Percentiles rank a stretch among this genome's conserved stretches.
These are phyloP conservation scores for Cephalopterus ornatus DNA, from an alignment of 2,113 vertebrate genomes.

Conservation along the genomic window DNA sequence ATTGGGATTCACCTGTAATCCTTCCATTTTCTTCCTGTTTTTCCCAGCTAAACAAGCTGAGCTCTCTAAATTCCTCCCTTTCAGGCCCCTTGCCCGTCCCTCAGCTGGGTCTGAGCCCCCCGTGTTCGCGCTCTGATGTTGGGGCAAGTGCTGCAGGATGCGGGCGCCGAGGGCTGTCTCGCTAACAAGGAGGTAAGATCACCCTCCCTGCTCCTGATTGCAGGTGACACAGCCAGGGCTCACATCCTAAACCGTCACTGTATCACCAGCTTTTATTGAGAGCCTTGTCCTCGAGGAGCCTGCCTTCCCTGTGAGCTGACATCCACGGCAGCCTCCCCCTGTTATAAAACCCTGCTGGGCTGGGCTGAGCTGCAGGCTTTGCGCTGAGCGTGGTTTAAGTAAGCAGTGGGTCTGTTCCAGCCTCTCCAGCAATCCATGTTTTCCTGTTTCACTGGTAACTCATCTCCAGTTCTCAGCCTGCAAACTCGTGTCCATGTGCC, in stretches of 20 bases:
- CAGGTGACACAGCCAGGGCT: neutral
- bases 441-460: neutral
- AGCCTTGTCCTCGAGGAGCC: neutral
- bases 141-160: conserved; percentile 26
- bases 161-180: neutral
- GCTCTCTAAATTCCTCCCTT: neutral
- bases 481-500: neutral
- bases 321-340: neutral
- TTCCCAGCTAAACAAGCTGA: neutral
- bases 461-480: neutral
- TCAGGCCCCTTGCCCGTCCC: neutral
- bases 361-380: neutral
- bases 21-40: neutral
- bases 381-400: accelerated
- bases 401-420: neutral
- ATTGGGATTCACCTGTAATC: neutral
- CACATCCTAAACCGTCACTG: neutral
- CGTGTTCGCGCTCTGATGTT: neutral
- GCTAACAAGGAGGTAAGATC: conserved; percentile 29
- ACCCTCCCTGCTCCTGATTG: neutral
- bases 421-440: neutral
- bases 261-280: accelerated
- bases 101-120: neutral
- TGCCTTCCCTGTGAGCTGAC: neutral
- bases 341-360: neutral